Conservation (phyloP, 2,797 vertebrate species). For the Simalia tracyae region DNA sequence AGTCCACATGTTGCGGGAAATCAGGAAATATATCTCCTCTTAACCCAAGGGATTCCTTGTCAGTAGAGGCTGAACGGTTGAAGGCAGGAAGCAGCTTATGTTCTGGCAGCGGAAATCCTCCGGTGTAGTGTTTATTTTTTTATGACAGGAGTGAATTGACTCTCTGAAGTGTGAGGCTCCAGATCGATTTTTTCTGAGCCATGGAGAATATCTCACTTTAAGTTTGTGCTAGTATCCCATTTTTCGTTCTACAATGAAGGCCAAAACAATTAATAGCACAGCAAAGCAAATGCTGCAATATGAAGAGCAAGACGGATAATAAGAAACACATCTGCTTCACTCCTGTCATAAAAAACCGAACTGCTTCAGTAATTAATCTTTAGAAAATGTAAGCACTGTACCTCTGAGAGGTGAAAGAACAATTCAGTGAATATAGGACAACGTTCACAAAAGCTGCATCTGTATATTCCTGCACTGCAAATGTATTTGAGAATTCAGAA, state of each 20-base stretch:
- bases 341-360: accelerated
- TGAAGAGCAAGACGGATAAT: background rate
- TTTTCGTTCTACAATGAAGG: background rate
- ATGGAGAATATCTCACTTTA: background rate
- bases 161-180: background rate
- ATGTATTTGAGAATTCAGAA: background rate
- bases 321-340: background rate
- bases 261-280: background rate
- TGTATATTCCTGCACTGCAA: background rate
- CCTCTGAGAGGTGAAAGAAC: background rate
- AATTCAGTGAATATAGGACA: background rate
- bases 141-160: background rate
- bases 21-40: background rate
- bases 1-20: background rate
- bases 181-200: background rate
- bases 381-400: background rate
- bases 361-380: background rate
- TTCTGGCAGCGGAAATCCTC: background rate
- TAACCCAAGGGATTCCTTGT: background rate
- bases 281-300: background rate
- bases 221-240: background rate
- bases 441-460: background rate
- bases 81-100: background rate
- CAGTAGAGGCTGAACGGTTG: background rate
- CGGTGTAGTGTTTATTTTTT: too few species aligned